Evolutionary conservation across 2,888 invertebrate species (phyloP).

Genomic region (Monochamus alternatus): DNA sequence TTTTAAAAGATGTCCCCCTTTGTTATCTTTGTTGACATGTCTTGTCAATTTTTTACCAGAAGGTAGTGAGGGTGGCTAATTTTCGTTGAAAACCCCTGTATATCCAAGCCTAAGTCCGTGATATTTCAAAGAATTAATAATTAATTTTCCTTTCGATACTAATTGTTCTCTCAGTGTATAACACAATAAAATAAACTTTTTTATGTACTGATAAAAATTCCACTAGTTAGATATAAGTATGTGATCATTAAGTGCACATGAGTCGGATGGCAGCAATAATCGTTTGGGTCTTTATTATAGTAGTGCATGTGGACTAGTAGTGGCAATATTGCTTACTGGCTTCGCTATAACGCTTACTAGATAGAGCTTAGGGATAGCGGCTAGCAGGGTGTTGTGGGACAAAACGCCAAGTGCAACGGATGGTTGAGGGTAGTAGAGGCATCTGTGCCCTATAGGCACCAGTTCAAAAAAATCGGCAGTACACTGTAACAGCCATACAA

Average conservation of each 20-base stretch:
- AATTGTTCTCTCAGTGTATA: background rate
- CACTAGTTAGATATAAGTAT: slow-evolving; percentile 12
- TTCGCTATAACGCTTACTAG: slow-evolving; percentile 28
- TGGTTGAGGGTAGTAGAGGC: slow-evolving; percentile 25
- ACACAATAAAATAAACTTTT: background rate
- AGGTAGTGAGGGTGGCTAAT: too few relatives aligned
- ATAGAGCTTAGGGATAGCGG: slow-evolving; percentile 20
- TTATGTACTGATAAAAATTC: background rate
- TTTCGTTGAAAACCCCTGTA: too few relatives aligned
- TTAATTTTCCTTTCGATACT: slow-evolving; percentile 17
- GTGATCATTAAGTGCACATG: slow-evolving; percentile 12
- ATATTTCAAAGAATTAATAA: background rate
- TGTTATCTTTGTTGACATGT: too few relatives aligned
- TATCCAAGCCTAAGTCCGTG: background rate
- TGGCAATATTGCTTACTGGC: slow-evolving; percentile 20
- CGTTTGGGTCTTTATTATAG: background rate
- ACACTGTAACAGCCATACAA: slow-evolving; percentile 26
- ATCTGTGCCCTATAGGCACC: slow-evolving; percentile 14
- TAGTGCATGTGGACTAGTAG: slow-evolving; percentile 21
- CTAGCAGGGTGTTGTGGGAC: slow-evolving; percentile 11
- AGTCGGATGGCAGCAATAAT: slow-evolving; percentile 3
- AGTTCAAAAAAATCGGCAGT: slow-evolving; percentile 17
- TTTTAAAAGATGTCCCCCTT: too few relatives aligned
- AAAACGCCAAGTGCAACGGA: slow-evolving; percentile 13
- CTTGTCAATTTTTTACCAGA: too few relatives aligned